Percentiles rank a stretch among this genome's conserved stretches.
phyloP scores from a whole-genome alignment of 2,113 vertebrate genomes.

The Hylia prasina region DNA sequence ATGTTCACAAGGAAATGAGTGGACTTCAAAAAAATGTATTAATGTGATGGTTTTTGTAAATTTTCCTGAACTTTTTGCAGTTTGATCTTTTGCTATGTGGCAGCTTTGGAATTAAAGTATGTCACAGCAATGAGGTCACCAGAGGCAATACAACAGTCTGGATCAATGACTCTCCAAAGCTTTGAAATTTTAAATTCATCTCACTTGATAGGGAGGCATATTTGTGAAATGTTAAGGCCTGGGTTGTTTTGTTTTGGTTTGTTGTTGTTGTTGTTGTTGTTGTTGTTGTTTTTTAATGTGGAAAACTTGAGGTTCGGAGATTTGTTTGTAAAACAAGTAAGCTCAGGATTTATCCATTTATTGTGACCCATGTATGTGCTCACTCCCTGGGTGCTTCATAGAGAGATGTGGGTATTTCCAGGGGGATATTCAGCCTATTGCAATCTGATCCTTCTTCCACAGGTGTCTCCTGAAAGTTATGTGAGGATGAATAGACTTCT shows the following conservation, averaged over 20 bases:
- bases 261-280: too few relatives aligned
- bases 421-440: not conserved
- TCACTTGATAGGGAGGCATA: not conserved
- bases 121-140: not conserved
- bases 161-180: not conserved
- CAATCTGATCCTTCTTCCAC: not conserved
- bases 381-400: not conserved
- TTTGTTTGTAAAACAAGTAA: not conserved
- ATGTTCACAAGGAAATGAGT: not conserved
- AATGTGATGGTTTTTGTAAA: accelerated
- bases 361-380: accelerated
- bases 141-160: not conserved
- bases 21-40: not conserved
- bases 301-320: not conserved
- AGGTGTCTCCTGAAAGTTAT: not conserved
- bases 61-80: not conserved
- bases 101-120: not conserved
- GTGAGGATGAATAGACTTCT: not conserved
- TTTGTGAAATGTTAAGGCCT: not conserved
- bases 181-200: not conserved
- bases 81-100: not conserved
- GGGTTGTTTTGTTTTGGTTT: too few relatives aligned
- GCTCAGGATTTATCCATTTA: not conserved
- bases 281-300: not conserved
- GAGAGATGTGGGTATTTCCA: not conserved